Conservation (phyloP, 1,140 invertebrate genomes). For the Megalonaias nervosa region DNA sequence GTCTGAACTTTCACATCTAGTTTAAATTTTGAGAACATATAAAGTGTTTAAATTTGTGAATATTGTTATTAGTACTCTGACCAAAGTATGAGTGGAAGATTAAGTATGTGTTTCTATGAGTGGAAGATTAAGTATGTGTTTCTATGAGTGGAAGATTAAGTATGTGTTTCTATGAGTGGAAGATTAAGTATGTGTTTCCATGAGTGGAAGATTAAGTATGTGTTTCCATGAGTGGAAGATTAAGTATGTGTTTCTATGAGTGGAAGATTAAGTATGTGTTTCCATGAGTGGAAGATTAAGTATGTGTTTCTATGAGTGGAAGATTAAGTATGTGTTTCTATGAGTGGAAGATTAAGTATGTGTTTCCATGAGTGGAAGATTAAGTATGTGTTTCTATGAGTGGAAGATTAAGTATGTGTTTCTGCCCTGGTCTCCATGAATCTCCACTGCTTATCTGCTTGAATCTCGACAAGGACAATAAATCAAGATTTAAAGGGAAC, state of each 20-base stretch:
- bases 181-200: not conserved
- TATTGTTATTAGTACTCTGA: not conserved
- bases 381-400: not conserved
- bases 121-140: not conserved
- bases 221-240: not conserved
- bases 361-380: not conserved
- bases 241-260: too few relatives aligned
- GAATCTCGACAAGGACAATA: not conserved
- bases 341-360: not conserved
- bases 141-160: too few relatives aligned
- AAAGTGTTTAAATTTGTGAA: not conserved
- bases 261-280: not conserved
- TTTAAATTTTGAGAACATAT: not conserved
- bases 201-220: not conserved
- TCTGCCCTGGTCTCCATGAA: not conserved
- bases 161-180: not conserved
- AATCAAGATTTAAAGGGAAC: not conserved
- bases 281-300: not conserved
- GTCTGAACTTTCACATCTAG: constrained; percentile 45
- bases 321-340: not conserved
- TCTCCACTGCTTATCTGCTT: not conserved
- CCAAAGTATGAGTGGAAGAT: not conserved
- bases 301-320: too few relatives aligned
- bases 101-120: not conserved
- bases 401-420: not conserved